These are phyloP conservation scores for Volucella bombylans DNA, from an alignment of 2,888 invertebrate species.

Conservation along the genomic window DNA sequence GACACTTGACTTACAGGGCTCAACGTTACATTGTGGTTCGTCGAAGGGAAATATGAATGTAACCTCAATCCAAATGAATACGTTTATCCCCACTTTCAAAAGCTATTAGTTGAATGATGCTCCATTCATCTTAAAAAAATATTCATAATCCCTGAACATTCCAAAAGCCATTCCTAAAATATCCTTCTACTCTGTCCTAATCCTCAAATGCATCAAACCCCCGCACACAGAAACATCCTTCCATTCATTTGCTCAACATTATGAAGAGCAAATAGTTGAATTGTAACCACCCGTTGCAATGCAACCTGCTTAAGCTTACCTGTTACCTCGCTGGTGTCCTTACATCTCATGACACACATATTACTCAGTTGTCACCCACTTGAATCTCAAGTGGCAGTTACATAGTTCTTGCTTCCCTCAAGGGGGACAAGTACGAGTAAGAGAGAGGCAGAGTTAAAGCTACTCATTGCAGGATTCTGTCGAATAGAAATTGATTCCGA, in stretches of 20 bases:
- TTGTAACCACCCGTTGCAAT: conserved; percentile 11
- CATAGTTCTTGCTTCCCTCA: conserved; percentile 26
- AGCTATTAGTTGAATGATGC: too few species aligned
- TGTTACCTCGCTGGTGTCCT: conserved; percentile 17
- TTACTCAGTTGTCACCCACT: conserved; percentile 59
- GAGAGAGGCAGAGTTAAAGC: background rate
- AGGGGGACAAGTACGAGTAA: conserved; percentile 13
- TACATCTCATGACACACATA: conserved; percentile 30
- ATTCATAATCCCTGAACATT: too few species aligned
- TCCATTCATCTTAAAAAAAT: too few species aligned
- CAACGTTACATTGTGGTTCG: too few species aligned
- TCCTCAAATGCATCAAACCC: conserved; percentile 4
- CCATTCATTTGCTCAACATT: conserved; percentile 44
- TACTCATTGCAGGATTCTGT: conserved; percentile 47
- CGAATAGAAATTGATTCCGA: conserved; percentile 67
- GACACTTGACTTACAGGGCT: too few species aligned
- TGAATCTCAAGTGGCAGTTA: conserved; percentile 45
- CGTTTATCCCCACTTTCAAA: too few species aligned
- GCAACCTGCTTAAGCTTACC: conserved; percentile 3
- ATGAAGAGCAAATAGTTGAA: conserved; percentile 46
- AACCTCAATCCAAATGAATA: too few species aligned
- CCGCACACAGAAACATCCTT: conserved; percentile 8
- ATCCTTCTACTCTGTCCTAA: background rate
- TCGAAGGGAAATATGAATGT: too few species aligned
- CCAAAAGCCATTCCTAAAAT: too few species aligned